A percentile compares a stretch with the other conserved stretches of the same genome.
These are phyloP conservation scores for Lasius fuliginosus DNA, from an alignment of 2,888 invertebrate genomes.

Conservation along the genomic window DNA sequence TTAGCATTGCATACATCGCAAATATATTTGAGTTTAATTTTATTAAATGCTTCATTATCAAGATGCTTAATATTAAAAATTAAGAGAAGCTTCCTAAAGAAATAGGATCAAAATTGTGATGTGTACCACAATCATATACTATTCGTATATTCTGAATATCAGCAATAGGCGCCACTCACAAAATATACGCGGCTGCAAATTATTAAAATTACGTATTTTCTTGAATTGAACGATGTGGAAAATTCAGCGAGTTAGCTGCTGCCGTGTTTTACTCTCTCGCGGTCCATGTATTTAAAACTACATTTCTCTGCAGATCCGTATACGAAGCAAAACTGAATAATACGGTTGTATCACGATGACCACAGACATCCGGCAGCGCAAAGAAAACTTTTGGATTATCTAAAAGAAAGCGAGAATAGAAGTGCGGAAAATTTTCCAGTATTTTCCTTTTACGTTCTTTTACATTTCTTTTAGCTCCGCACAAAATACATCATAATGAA, in stretches of 20 bases:
- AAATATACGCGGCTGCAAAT: constrained; percentile 12
- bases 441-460: constrained; percentile 4
- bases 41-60: neutral
- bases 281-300: constrained; percentile 32
- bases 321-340: constrained; percentile 35
- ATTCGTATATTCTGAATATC: constrained; percentile 6
- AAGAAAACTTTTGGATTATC: constrained; percentile 48
- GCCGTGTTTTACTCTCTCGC: neutral
- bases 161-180: neutral
- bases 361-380: constrained; percentile 21
- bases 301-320: constrained; percentile 33
- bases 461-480: neutral
- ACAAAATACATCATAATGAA: constrained; percentile 11
- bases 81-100: neutral
- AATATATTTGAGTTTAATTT: neutral
- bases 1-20: neutral
- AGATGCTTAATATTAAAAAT: neutral
- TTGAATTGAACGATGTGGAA: constrained; percentile 20
- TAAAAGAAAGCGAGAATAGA: constrained; percentile 32
- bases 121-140: neutral
- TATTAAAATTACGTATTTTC: constrained; percentile 21
- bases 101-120: neutral
- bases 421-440: neutral
- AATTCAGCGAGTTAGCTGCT: constrained; percentile 8
- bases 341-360: constrained; percentile 36